A percentile compares a stretch with the other conserved stretches of the same genome.
Conservation (phyloP, 2,797 vertebrate species). For the Lateolabrax maculatus region DNA sequence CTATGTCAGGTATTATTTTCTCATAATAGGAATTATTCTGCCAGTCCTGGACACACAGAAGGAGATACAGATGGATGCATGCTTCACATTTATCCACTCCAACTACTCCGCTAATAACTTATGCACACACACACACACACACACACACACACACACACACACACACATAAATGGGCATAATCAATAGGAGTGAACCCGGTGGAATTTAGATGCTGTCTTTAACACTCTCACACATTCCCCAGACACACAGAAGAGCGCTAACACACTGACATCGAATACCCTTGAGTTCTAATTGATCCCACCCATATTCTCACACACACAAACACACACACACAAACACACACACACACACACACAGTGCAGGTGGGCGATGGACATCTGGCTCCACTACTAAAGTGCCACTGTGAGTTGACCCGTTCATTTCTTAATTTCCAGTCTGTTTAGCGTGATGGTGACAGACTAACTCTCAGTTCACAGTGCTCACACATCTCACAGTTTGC, state of each 20-base stretch:
- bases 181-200: constrained; percentile 51
- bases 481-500: neutral
- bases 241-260: constrained; percentile 45
- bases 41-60: constrained; percentile 11
- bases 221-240: constrained; percentile 61
- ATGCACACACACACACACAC: constrained; percentile 19
- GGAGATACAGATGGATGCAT: constrained; percentile 23
- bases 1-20: constrained; percentile 30
- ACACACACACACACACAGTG: constrained; percentile 19
- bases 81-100: constrained; percentile 2
- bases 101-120: neutral
- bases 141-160: constrained; percentile 7
- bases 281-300: constrained; percentile 58
- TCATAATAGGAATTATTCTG: constrained; percentile 29
- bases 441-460: constrained; percentile 12
- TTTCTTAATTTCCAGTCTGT: constrained; percentile 40
- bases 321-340: constrained; percentile 27
- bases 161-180: constrained; percentile 42
- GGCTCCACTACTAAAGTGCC: constrained; percentile 46
- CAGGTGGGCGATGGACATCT: constrained; percentile 71
- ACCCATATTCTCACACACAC: constrained; percentile 21
- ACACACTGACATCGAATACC: constrained; percentile 69
- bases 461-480: neutral
- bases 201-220: constrained; percentile 60
- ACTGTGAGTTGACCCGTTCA: constrained; percentile 27